A percentile compares a stretch with the other conserved stretches of the same genome.
Evolutionary conservation across 2,113 vertebrate genomes (phyloP).

Genomic region (Cephalophus harveyi): DNA sequence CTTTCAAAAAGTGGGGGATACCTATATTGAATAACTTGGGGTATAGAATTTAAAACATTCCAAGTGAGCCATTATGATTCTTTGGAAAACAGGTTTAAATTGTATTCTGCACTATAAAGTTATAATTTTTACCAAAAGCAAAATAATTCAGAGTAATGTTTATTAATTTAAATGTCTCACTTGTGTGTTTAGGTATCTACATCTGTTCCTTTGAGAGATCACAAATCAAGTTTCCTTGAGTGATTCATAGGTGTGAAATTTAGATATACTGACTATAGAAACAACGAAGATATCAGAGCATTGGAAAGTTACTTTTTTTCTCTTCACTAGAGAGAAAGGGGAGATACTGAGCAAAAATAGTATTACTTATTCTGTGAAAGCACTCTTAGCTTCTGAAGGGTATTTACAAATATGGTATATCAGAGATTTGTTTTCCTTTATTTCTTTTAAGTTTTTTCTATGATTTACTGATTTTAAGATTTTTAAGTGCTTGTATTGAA

Average conservation of each 20-base stretch:
- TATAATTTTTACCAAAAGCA: background rate
- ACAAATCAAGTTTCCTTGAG: background rate
- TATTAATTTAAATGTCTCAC: background rate
- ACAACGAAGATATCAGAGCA: background rate
- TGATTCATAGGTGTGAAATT: constrained; percentile 17
- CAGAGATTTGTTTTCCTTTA: background rate
- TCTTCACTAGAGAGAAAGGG: background rate
- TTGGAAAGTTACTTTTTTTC: background rate
- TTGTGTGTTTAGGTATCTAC: background rate
- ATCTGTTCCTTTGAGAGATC: background rate
- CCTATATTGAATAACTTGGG: background rate
- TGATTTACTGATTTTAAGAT: background rate
- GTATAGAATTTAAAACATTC: background rate
- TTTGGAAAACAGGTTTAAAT: background rate
- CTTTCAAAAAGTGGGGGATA: background rate
- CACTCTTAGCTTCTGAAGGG: background rate
- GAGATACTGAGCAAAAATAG: background rate
- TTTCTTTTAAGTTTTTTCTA: background rate
- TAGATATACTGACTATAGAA: background rate
- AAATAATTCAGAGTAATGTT: background rate
- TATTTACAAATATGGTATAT: background rate
- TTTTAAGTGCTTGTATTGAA: background rate
- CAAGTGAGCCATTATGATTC: background rate
- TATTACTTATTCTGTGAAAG: background rate
- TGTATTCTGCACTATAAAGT: background rate